Evolutionary conservation across 2,888 invertebrate species (phyloP), one percentile per base, ranked within the genome.

Genomic region (Eubasilissa splendida): DNA sequence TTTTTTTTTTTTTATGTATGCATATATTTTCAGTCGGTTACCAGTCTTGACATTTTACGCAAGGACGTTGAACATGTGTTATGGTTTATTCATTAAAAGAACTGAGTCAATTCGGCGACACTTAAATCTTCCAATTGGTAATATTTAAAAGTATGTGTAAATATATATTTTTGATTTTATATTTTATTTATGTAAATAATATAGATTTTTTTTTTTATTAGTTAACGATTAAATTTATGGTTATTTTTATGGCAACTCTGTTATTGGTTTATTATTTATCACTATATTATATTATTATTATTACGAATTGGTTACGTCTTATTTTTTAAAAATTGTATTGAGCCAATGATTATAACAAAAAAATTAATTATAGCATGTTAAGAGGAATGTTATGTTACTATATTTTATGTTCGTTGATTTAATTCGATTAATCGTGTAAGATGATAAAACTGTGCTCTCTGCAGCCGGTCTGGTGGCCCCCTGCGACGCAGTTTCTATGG

Each of bases 371-470:
- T 42, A 42, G 42, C 2, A 42, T 42, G 42, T 42, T 42, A 42
- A n/a, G 56, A 79, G 79, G 79, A 82, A 79, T 83, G 81, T 79
- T 81, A 70, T 70, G 80, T 81, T 77, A 73, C 54, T 78, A 78
- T 42, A 7, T 42, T 4, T 42, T 42, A 42, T 60, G 14, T 58
- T 77, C 70, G 70, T 77, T 77, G 70, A 42, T 66, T 71, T 71
- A 71, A 22, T 53, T 71, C 71, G 54, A 53, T 71, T 71, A 31
- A 31, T 22, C 10, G 53, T 71, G 54, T 14, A 54, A 53, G 14
- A 53, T 54, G 22, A 11, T 22, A 11, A n/a, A n/a, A 58, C n/a
- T 58, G 58, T 58, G 58, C 14, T 63, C 63, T 63, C 63, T 63
- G 11, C n/a, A 63, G 10, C 14, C 22, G n/a, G 4, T 63, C 2